Evolutionary conservation across 2,888 invertebrate species (phyloP).

Genomic region (Microctonus aethiopoides): DNA sequence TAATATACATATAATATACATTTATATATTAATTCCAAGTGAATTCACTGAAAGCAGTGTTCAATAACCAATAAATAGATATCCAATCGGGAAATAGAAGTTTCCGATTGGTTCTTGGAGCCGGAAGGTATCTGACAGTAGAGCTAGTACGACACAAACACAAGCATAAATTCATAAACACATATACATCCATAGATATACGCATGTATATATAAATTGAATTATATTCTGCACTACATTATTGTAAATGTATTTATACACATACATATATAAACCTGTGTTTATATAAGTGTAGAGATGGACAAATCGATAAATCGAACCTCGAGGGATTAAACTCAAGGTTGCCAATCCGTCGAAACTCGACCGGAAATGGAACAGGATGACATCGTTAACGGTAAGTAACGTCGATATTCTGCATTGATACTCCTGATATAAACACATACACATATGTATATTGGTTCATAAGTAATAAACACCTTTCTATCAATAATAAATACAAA

Average conservation of each 20-base stretch:
- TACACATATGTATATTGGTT: too few species aligned
- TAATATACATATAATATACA: too few species aligned
- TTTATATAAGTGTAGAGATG: not conserved
- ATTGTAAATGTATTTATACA: not conserved
- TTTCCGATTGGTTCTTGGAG: slow-evolving; percentile 62
- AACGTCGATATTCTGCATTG: slow-evolving; percentile 33
- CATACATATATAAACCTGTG: not conserved
- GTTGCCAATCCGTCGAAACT: slow-evolving; percentile 54
- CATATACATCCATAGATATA: not conserved
- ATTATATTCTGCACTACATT: not conserved
- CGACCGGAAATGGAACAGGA: slow-evolving; percentile 63
- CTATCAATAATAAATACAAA: too few species aligned
- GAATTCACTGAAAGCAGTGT: slow-evolving; percentile 1
- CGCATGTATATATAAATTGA: not conserved
- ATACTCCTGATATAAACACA: too few species aligned
- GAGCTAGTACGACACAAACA: slow-evolving; percentile 50
- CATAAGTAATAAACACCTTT: too few species aligned
- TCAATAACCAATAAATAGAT: slow-evolving; percentile 53
- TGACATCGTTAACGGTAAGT: slow-evolving; percentile 43
- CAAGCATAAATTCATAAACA: slow-evolving; percentile 14
- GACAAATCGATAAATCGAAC: slow-evolving; percentile 56
- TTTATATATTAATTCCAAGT: too few species aligned
- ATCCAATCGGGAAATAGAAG: slow-evolving; percentile 59
- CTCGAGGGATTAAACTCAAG: slow-evolving; percentile 34
- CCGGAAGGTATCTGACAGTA: slow-evolving; percentile 55